A percentile compares a stretch with the other conserved stretches of the same genome.
Conservation (phyloP, 2,888 invertebrate species). For the Drosophila bunnanda region DNA sequence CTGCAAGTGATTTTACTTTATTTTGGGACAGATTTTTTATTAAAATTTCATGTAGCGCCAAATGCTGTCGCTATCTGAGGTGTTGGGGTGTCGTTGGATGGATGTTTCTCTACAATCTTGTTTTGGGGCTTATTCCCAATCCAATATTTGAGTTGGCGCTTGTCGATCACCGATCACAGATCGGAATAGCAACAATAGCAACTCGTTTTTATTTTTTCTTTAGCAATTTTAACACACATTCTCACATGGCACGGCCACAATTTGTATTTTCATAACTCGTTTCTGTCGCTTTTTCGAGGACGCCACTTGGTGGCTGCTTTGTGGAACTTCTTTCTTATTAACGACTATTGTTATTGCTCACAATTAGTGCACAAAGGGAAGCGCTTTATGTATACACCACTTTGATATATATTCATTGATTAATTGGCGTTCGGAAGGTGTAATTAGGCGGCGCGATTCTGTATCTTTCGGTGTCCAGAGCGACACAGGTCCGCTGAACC, state of each 20-base stretch:
- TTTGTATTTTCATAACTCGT: constrained; percentile 80
- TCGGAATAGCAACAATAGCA: constrained; percentile 44
- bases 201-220: constrained; percentile 61
- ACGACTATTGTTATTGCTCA: constrained; percentile 20
- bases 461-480: constrained; percentile 23
- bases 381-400: constrained; percentile 1
- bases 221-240: constrained; percentile 63
- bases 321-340: constrained; percentile 34
- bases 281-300: constrained; percentile 43
- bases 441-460: constrained; percentile 63
- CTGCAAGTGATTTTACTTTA: constrained; percentile 63
- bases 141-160: constrained; percentile 72
- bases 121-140: constrained; percentile 40
- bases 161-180: constrained; percentile 73
- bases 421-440: constrained; percentile 73
- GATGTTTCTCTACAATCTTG: constrained; percentile 5
- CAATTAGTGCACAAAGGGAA: constrained; percentile 23
- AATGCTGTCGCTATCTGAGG: constrained; percentile 58
- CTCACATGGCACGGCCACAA: constrained; percentile 57
- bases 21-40: constrained; percentile 77
- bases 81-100: constrained; percentile 22
- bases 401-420: constrained; percentile 58
- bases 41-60: constrained; percentile 77
- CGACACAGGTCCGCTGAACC: constrained; percentile 58
- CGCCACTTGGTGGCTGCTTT: constrained; percentile 31